Conservation (phyloP, 2,888 invertebrate genomes). For the Synergus itoensis region DNA sequence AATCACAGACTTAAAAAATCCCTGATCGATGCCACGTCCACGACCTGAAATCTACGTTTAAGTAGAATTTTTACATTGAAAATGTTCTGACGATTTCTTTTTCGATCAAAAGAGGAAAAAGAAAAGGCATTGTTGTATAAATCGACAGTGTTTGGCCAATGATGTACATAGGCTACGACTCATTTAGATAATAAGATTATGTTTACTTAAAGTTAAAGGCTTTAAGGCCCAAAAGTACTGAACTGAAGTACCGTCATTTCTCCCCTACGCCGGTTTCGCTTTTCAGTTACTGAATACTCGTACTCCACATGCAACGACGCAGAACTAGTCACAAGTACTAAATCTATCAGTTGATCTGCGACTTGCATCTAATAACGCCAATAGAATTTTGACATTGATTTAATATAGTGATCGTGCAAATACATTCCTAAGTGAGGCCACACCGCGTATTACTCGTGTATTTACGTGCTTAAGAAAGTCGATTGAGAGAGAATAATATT, state of each 20-base stretch:
- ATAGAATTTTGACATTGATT: constrained; percentile 1
- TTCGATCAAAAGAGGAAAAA: background rate
- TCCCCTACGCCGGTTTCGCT: background rate
- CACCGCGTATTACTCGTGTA: background rate
- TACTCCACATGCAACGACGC: constrained; percentile 4
- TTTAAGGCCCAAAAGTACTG: background rate
- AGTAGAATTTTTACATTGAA: constrained; percentile 60
- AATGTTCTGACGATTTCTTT: background rate
- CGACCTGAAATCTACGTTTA: constrained; percentile 57
- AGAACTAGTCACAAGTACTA: constrained; percentile 26
- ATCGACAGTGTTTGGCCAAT: background rate
- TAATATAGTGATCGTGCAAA: constrained; percentile 3
- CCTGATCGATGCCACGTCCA: constrained; percentile 42
- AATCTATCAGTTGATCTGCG: background rate
- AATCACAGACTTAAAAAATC: constrained; percentile 17
- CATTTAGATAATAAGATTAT: constrained; percentile 15
- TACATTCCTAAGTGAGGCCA: constrained; percentile 14
- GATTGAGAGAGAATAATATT: background rate
- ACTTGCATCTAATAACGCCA: constrained; percentile 15
- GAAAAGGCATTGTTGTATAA: background rate
- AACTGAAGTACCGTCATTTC: background rate
- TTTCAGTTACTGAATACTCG: constrained; percentile 8
- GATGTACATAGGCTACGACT: constrained; percentile 27
- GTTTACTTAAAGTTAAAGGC: background rate
- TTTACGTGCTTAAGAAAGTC: constrained; percentile 8